These are phyloP conservation scores for Plotosus lineatus DNA, from an alignment of 2,113 vertebrate genomes.

Conservation along the genomic window DNA sequence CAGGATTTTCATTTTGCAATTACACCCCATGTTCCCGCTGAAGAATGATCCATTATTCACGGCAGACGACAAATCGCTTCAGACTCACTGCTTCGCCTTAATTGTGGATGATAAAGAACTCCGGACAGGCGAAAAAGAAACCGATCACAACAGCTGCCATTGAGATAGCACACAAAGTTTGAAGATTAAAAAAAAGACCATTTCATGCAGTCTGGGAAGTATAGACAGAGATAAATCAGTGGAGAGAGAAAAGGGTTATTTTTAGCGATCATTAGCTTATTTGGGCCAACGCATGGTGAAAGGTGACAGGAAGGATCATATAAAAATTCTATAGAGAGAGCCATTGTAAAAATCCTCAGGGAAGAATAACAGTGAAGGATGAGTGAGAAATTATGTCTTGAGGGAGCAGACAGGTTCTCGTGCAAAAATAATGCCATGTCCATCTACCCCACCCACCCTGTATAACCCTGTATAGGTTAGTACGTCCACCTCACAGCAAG, in stretches of 20 bases:
- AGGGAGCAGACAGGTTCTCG: background rate
- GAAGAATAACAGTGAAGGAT: background rate
- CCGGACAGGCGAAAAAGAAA: conserved; percentile 10
- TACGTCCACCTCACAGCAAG: too few species aligned
- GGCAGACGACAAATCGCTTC: conserved; percentile 40
- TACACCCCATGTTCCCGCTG: conserved; percentile 30
- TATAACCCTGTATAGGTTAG: too few species aligned
- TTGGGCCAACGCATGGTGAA: background rate
- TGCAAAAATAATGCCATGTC: too few species aligned
- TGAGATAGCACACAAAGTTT: conserved; percentile 25
- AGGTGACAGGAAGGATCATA: background rate
- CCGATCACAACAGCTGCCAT: conserved; percentile 22
- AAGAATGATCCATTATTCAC: conserved; percentile 25
- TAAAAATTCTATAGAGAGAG: background rate
- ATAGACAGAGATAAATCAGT: conserved; percentile 24
- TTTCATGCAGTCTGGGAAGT: background rate
- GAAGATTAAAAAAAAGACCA: conserved; percentile 35
- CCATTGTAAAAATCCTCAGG: background rate
- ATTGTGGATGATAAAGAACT: conserved; percentile 40
- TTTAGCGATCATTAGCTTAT: conserved; percentile 14
- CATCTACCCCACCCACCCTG: too few species aligned
- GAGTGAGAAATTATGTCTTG: background rate
- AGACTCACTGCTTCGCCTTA: conserved; percentile 39
- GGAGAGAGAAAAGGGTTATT: conserved; percentile 1
- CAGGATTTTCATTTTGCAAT: conserved; percentile 37